A percentile compares a stretch with the other conserved stretches of the same genome.
phyloP scores from a whole-genome alignment of 2,888 invertebrate species.

The Epinotia ramella region DNA sequence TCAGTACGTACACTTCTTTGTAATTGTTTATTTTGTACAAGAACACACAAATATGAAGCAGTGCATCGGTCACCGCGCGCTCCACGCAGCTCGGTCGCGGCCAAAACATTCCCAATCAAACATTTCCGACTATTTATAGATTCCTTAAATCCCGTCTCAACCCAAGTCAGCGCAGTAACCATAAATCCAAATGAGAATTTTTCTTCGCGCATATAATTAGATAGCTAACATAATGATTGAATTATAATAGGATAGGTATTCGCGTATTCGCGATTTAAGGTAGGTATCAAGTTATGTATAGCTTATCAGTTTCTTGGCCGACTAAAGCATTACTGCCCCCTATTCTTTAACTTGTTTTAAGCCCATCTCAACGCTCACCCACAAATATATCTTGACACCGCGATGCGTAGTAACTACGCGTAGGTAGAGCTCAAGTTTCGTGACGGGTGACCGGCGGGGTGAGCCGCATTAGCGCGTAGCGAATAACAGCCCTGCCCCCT shows the following conservation, averaged over 20 bases:
- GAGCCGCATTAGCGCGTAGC: no score
- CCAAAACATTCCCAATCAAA: conserved; percentile 45
- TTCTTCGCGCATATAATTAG: background rate
- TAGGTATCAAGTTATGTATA: background rate
- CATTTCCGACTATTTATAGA: conserved; percentile 44
- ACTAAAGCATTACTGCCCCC: conserved; percentile 13
- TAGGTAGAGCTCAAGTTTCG: no score
- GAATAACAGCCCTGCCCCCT: no score
- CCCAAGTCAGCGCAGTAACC: conserved; percentile 26
- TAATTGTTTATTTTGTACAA: conserved; percentile 34
- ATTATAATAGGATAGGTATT: background rate
- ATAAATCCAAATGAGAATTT: conserved; percentile 1
- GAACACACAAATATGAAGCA: conserved; percentile 22
- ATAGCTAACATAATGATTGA: background rate
- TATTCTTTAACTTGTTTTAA: no score
- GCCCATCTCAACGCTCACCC: no score
- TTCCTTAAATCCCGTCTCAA: conserved; percentile 41
- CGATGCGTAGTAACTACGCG: no score
- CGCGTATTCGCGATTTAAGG: background rate
- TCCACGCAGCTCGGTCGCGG: conserved; percentile 36
- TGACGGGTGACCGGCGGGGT: no score
- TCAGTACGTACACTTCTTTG: conserved; percentile 19
- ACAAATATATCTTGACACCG: no score
- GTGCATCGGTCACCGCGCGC: conserved; percentile 22
- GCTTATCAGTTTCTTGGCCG: conserved; percentile 27